These are phyloP conservation scores for Lanius ludovicianus DNA, from an alignment of 2,113 vertebrate species.

Conservation along the genomic window DNA sequence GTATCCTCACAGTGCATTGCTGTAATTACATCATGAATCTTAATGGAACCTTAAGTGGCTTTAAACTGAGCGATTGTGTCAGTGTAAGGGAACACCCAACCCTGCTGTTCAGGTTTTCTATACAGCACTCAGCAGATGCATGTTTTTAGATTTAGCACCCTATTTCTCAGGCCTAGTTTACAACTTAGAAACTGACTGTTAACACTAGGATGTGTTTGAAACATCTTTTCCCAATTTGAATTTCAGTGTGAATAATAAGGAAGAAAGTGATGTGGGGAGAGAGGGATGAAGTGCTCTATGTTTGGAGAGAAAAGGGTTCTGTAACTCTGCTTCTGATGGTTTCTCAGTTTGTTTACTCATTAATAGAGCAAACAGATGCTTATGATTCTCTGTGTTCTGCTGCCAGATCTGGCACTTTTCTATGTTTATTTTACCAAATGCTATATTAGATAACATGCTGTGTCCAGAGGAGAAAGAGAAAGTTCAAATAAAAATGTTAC, in stretches of 20 bases:
- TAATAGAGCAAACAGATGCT: not conserved
- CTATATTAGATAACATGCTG: not conserved
- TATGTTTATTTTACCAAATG: not conserved
- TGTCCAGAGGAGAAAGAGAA: not conserved
- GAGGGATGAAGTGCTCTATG: not conserved
- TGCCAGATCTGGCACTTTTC: not conserved
- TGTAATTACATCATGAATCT: not conserved
- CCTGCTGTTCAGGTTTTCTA: not conserved
- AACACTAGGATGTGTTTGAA: not conserved
- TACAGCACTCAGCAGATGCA: not conserved
- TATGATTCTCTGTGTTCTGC: not conserved
- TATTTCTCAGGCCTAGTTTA: not conserved
- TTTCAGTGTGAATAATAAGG: not conserved
- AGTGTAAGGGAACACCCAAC: not conserved
- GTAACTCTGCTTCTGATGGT: not conserved
- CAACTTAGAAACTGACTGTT: not conserved
- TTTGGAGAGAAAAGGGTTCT: not conserved
- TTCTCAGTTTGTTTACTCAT: not conserved
- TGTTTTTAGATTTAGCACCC: not conserved
- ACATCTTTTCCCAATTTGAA: not conserved
- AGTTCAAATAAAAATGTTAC: not conserved
- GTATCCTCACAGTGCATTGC: not conserved
- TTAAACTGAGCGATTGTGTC: not conserved
- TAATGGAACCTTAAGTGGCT: not conserved
- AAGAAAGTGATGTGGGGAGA: not conserved